These are phyloP conservation scores for Lissonota sp. DNA, from an alignment of 2,888 invertebrate genomes.

Conservation along the genomic window DNA sequence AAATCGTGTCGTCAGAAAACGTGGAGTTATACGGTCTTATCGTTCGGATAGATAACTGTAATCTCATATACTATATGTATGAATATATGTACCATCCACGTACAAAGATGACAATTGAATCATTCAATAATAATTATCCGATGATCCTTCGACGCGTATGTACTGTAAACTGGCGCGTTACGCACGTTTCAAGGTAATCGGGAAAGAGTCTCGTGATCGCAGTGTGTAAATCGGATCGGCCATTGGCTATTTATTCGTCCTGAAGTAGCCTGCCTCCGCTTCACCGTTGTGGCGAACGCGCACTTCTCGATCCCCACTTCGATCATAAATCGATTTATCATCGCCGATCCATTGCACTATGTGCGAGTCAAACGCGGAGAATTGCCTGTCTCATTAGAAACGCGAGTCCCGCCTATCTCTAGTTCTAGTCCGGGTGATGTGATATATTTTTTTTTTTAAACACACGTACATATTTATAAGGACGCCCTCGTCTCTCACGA, in stretches of 20 bases:
- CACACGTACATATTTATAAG: no score
- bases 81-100: no score
- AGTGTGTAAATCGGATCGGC: neutral
- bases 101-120: no score
- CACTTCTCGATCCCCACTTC: neutral
- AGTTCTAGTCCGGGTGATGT: constrained; percentile 24
- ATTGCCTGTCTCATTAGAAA: constrained; percentile 67
- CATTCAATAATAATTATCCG: no score
- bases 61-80: no score
- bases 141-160: no score
- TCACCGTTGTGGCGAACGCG: neutral
- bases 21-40: no score
- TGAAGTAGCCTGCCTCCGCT: neutral
- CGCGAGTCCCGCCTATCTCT: constrained; percentile 65
- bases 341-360: constrained; percentile 15
- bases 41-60: no score
- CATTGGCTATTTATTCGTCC: neutral
- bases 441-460: neutral
- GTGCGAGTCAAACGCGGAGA: constrained; percentile 40
- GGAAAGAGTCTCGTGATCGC: neutral
- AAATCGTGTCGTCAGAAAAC: no score
- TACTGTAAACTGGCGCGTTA: neutral
- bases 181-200: neutral
- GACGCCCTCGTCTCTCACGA: constrained; percentile 37
- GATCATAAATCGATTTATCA: neutral